Evolutionary conservation across 2,797 vertebrate species (phyloP), one percentile per base, ranked within the genome.

Genomic region (Chelmon rostratus): DNA sequence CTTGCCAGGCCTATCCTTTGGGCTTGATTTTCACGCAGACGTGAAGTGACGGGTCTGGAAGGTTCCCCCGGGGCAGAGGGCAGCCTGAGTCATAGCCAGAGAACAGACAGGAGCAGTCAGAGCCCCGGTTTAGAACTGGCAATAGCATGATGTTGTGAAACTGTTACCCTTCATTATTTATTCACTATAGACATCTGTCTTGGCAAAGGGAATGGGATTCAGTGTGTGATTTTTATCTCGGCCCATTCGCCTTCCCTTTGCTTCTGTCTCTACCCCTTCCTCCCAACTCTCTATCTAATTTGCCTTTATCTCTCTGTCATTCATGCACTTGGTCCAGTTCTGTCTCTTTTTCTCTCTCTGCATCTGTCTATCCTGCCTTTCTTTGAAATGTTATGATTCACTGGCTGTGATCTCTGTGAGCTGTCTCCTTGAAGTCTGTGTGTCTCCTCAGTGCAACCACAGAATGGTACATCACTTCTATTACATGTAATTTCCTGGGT

Each of bases 401-500:
- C 86, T 78, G 90, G 81, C 88, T 89, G 86, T 89, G 89, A 91
- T 91, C 86, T 87, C 72, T 78, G 53, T 74, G 79, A 82, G 85
- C 83, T 88, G 90, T 90, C 90, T 92, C 91, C 91, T 90, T 92
- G 82, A 91, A 92, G 93, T 94, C 91, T 93, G 88, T 58, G 64
- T 82, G 83, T 91, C 90, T 91, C 91, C 87, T 83, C 82, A 88
- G 85, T 73, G 71, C 46, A 35, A 90, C 91, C 91, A 82, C 93
- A 92, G 90, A 91, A 88, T 85, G 84, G 88, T 90, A 90, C 90
- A 91, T 94, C 93, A 89, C 87, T 91, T 92, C 89, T 88, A 91
- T 93, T 91, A 91, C 88, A 91, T 91, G 87, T 93, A 93, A 92
- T 94, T 94, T 93, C 88, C 89, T 92, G 90, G 83, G 73, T 93